Base-by-base conservation (phyloP, 2,888 invertebrate species). In the Leptura quadrifasciata region DNA sequence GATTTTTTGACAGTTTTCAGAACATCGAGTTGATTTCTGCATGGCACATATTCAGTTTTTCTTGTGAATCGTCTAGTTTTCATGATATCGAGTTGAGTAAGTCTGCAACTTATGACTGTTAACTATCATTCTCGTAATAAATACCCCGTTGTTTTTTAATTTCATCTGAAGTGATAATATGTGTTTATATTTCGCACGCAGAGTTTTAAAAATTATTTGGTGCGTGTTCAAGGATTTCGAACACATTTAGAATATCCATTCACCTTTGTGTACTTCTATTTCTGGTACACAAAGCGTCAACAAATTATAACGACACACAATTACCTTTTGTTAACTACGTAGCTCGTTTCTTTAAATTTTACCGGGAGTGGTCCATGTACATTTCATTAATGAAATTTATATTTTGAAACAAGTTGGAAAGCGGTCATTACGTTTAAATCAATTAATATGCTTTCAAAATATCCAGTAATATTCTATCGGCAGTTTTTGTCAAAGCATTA, bases 231-330 rank as follows among this genome's bases (percentile, higher is more conserved):
- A 47, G 47, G 47, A 12, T 47, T 47, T 47, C n/a, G 15, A 47
- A n/a, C 47, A 47, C 47, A 47, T 47, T 47, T 47, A 47, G 47
- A 47, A 47, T 47, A 47, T 47, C 47, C 47, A 47, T 47, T 47
- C 47, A 47, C 47, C 47, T 47, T 47, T 47, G 47, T 47, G 47
- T 21, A 70, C 57, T 55, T 63, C 61, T 70, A 70, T 65, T 31
- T 75, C 64, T 47, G 47, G 6, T 47, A 47, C 47, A 47, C 47
- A 47, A 39, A 47, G 47, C n/a, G 47, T 15, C 47, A 47, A 47
- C 47, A 47, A 47, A 15, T n/a, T 15, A 47, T 4, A 47, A 47
- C 47, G n/a, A n/a, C 15, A n/a, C 12, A 12, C n/a, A 47, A 15
- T 47, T 47, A 1, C 47, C 47, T n/a, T 47, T 47, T 47, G 47